Base-by-base conservation (phyloP, 2,888 invertebrate genomes). In the Halocaridina rubra region DNA sequence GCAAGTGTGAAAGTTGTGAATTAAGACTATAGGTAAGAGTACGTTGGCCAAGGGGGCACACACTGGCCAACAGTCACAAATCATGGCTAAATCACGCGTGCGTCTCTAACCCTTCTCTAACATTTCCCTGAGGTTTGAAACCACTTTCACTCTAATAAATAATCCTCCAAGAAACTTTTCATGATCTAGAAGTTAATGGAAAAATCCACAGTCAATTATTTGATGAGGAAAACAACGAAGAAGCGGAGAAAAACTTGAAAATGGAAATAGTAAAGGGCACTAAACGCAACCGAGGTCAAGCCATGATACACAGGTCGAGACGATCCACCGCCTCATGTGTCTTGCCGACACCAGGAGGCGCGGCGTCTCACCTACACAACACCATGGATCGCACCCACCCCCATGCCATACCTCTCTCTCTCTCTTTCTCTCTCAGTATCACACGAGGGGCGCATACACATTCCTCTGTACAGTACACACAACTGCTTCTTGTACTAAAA, bases 21-120 rank as follows among this genome's bases (percentile, higher is more conserved):
- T 53, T 8, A 71, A 59, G 19, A 64, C 30, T 30, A 69, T 19
- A 10, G 27, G 76, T 30, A 53, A 33, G n/a, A 22, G 76, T 24
- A 59, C 29, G 76, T n/a, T 57, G 78, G 59, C 57, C 69, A 53
- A 61, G 82, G 79, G 86, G 86, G 79, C 86, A 82, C 86, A 74
- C 81, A 33, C 79, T 67, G 76, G 79, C 86, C 86, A 81, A 86
- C 86, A 86, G 86, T 82, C 86, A 86, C 86, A 86, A 86, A 86
- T 86, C 86, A 86, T 86, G 81, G 81, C 86, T 82, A 86, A 86
- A 86, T 86, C 86, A 86, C 82, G 82, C 78, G 81, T 79, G 86
- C 69, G 86, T 86, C 81, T 77, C 74, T 79, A 79, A 72, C 82
- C 86, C 29, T 19, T 57, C 78, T 57, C 19, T n/a, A 75, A 39